Evolutionary conservation across 2,888 invertebrate species (phyloP), one percentile per base, ranked within the genome.

Genomic region (Unio pictorum): DNA sequence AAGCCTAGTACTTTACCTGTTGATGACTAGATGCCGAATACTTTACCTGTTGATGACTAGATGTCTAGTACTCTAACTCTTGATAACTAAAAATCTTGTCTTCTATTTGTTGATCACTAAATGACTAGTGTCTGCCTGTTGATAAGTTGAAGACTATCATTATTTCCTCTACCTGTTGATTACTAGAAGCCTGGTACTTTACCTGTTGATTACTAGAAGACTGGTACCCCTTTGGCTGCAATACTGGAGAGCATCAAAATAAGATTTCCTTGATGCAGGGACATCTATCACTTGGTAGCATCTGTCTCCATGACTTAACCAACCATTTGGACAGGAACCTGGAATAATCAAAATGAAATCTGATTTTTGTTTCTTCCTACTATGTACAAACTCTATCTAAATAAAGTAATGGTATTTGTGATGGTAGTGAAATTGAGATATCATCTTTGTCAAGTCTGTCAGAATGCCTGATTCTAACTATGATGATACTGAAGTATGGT

Each of bases 241-340:
- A 58, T 70, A 72, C n/a, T 66, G 63, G 55, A 82, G 76, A 23
- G 82, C 84, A 61, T 77, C 74, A 71, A 80, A 80, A 82, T 82
- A 84, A 8, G 82, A 81, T 59, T 73, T 75, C 63, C 63, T 61
- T 4, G 69, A 69, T 7, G 62, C 26, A 0, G 69, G 61, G 3
- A 70, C 71, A n/a, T 76, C 75, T 18, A 76, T 76, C 1, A 80
- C 61, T 62, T 82, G 79, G 64, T 80, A 84, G 66, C 84, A 84
- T 34, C 75, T 66, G 55, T 80, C 81, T 1, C 64, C 66, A 66
- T 81, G 75, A 59, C 72, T 72, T n/a, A 75, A 62, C 83, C 83
- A 84, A 0, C 83, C 83, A 26, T 65, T 67, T 0, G 78, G 80
- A 70, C 83, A 83, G 0, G 76, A 74, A n/a, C 83, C 83, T 83